Percentiles rank a stretch among this genome's conserved stretches.
phyloP scores from a whole-genome alignment of 2,888 invertebrate species.

The Nemoura dubitans region DNA sequence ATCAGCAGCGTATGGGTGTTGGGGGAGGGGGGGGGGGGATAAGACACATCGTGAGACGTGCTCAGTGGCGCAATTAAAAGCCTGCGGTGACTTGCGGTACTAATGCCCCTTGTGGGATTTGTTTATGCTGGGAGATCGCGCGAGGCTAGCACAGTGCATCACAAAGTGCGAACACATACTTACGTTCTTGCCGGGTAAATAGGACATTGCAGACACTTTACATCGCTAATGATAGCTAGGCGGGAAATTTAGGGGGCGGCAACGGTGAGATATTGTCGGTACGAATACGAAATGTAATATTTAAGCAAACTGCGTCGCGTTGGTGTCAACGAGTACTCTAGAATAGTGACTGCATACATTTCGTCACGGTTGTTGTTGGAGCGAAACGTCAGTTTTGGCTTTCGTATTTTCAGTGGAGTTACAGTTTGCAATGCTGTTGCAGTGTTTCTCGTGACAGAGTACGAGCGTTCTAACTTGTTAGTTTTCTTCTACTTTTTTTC shows the following conservation, averaged over 20 bases:
- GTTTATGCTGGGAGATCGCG: not conserved
- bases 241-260: not conserved
- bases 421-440: not conserved
- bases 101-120: slow-evolving; percentile 35
- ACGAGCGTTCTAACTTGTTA: not conserved
- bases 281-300: not conserved
- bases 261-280: not conserved
- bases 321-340: not conserved
- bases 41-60: slow-evolving; percentile 28
- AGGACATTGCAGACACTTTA: slow-evolving; percentile 32
- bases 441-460: not conserved
- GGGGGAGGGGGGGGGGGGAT: not conserved
- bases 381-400: not conserved
- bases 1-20: not conserved
- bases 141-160: not conserved
- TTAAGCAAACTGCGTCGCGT: not conserved
- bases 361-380: not conserved
- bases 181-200: slow-evolving; percentile 32
- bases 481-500: not conserved
- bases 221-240: slow-evolving; percentile 28
- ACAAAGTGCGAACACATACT: not conserved
- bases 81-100: slow-evolving; percentile 7
- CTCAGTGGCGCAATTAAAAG: slow-evolving; percentile 31
- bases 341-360: not conserved
- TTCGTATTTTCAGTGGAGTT: not conserved